Evolutionary conservation across 2,888 invertebrate species (phyloP), one percentile per base, ranked within the genome.

Genomic region (Melolontha melolontha): DNA sequence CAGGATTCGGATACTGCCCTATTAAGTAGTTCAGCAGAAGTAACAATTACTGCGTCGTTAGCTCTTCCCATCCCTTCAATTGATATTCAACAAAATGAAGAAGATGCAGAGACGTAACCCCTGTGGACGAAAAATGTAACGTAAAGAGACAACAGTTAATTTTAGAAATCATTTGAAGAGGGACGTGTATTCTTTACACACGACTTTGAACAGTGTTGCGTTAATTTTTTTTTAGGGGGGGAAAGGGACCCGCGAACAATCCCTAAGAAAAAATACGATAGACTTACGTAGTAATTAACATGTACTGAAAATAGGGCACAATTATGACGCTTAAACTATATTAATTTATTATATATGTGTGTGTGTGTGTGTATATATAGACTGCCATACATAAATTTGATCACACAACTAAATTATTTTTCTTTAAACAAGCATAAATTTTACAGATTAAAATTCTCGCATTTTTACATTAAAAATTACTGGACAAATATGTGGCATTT

Each of bases 21-120:
- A 14, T 27, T 67, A 12, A 49, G 63, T 39, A 83, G 84, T 74
- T 81, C 84, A 69, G 85, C 85, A 59, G 86, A 86, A 79, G 86
- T 81, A 54, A 76, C 79, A 64, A 79, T 81, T 70, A 79, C 29
- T 6, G 6, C 81, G 49, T 81, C 80, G 22, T 79, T 85, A 49
- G 75, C 75, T 22, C 70, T 75, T 63, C 63, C 62, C 12, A 44
- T 41, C 29, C 42, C 47, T 39, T 47, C 63, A 39, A 52, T 54
- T 22, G 63, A 52, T 10, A 22, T 51, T 11, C 55, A 29, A 51
- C 42, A 47, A 10, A 17, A 54, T 11, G 52, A 64, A 72, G 72
- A 66, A 67, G 34, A 52, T 5, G 10, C 34, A 14, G 57, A 59
- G 6, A 59, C 57, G 44, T 59, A 59, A 44, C 44, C 57, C 29